Base-by-base conservation (phyloP, 2,797 vertebrate genomes). In the Gallinago nigripennis region DNA sequence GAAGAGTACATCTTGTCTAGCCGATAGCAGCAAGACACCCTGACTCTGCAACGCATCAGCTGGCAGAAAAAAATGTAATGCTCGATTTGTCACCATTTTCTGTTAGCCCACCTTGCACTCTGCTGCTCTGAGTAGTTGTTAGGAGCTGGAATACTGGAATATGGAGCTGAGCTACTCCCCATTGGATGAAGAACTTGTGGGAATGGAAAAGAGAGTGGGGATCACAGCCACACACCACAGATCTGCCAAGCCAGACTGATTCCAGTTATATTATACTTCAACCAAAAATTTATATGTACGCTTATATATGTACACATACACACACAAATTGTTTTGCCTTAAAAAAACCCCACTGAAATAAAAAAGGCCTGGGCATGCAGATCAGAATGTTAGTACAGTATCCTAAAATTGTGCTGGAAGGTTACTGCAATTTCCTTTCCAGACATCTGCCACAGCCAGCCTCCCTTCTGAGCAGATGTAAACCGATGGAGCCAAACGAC, bases 361-460 rank as follows among this genome's bases (percentile, higher is more conserved):
- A 76, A 86, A 88, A 63, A 72, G 16, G 33, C 28, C 58, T 78
- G 60, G 58, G 28, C 56, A 53, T 1, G 1, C 25, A 73, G 77
- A 90, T 76, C 50, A 78, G 91, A 75, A 9, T 79, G 10, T 39
- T 65, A 63, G 39, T 16, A 16, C 58, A 53, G 51, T 43, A 64
- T 33, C 27, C 83, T 70, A 68, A 92, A 94, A 86, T 17, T 37
- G 25, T 84, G 43, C 80, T 95, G 89, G 85, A 94, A 91, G 24
- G 48, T 91, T 83, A 50, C 28, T 77, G 77, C 45, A 60, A 16
- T 90, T 94, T 88, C 53, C 31, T 90, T 92, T 94, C 91, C 95
- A 94, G 82, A 53, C 88, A 95, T 79, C 85, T 92, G 95, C 65
- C 37, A 61, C 78, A 69, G 72, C 33, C 79, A 91, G n/a, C 24